A percentile compares a stretch with the other conserved stretches of the same genome.
phyloP scores from a whole-genome alignment of 1,140 invertebrate species.

The Mesaphorura yosii region DNA sequence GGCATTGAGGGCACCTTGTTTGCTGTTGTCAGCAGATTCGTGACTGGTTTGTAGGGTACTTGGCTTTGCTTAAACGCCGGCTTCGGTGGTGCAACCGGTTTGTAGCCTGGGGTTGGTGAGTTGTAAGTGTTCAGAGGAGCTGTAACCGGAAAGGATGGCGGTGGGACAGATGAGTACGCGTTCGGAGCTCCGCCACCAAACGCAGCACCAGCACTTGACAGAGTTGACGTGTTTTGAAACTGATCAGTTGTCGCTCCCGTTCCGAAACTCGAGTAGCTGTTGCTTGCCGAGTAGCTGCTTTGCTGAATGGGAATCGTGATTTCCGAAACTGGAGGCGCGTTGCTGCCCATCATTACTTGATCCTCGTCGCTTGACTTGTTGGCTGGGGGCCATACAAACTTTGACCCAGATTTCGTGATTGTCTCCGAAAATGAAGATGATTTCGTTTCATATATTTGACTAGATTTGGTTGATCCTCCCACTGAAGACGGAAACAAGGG shows the following conservation, averaged over 20 bases:
- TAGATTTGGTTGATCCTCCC: neutral
- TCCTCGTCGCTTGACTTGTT: conserved; percentile 26
- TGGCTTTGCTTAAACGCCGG: conserved; percentile 11
- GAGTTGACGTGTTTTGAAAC: no score
- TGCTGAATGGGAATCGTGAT: conserved; percentile 29
- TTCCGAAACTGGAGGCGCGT: conserved; percentile 2
- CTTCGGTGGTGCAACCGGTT: conserved; percentile 19
- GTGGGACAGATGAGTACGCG: neutral
- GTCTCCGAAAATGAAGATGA: conserved; percentile 21
- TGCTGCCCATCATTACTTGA: conserved; percentile 1
- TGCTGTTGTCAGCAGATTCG: conserved; percentile 20
- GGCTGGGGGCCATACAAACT: conserved; percentile 49
- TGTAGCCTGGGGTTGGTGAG: no score
- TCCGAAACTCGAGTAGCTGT: conserved; percentile 20
- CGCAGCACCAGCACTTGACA: neutral
- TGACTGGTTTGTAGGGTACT: conserved; percentile 26
- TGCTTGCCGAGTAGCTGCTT: conserved; percentile 44
- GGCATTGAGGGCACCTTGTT: conserved; percentile 4
- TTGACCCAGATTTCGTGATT: conserved; percentile 25
- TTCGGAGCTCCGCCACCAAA: no score
- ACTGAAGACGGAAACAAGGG: neutral
- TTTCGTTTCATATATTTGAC: conserved; percentile 3
- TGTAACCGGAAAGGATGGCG: no score
- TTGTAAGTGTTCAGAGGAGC: no score
- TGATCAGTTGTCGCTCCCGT: neutral